These are phyloP conservation scores for Apamea epomidion DNA, from an alignment of 2,888 invertebrate species.

Conservation along the genomic window DNA sequence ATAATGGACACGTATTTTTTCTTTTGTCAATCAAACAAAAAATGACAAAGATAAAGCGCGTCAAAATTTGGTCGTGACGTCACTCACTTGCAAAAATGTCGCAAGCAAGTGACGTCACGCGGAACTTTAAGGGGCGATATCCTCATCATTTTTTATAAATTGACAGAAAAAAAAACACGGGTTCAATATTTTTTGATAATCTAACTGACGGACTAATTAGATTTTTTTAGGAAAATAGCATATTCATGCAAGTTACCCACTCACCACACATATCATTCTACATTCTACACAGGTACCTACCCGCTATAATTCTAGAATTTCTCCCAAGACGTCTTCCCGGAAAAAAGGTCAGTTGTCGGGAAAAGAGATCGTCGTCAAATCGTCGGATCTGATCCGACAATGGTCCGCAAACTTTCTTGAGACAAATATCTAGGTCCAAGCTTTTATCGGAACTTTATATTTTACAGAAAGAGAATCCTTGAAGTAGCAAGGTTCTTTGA, in stretches of 20 bases:
- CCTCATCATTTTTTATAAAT: too few species aligned
- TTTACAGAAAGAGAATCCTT: constrained; percentile 46
- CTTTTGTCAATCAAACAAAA: too few species aligned
- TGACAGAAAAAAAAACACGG: too few species aligned
- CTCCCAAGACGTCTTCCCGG: constrained; percentile 40
- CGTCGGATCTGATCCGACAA: constrained; percentile 55
- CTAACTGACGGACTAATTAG: too few species aligned
- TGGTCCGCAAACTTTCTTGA: constrained; percentile 48
- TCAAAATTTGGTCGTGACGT: too few species aligned
- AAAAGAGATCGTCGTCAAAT: constrained; percentile 60
- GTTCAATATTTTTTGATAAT: too few species aligned
- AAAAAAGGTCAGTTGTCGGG: constrained; percentile 58
- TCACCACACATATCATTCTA: constrained; percentile 16
- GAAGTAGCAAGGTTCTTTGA: constrained; percentile 33
- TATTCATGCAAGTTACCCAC: constrained; percentile 24
- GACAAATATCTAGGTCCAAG: constrained; percentile 57
- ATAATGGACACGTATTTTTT: too few species aligned
- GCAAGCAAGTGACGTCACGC: too few species aligned
- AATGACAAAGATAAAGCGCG: too few species aligned
- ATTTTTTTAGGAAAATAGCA: too few species aligned
- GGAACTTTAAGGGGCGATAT: too few species aligned
- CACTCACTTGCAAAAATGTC: too few species aligned
- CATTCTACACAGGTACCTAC: constrained; percentile 21
- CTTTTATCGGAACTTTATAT: constrained; percentile 58
- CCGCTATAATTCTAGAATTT: constrained; percentile 44